Percentiles rank a stretch among this genome's conserved stretches.
Conservation (phyloP, 2,797 vertebrate genomes). For the Mus spretus region DNA sequence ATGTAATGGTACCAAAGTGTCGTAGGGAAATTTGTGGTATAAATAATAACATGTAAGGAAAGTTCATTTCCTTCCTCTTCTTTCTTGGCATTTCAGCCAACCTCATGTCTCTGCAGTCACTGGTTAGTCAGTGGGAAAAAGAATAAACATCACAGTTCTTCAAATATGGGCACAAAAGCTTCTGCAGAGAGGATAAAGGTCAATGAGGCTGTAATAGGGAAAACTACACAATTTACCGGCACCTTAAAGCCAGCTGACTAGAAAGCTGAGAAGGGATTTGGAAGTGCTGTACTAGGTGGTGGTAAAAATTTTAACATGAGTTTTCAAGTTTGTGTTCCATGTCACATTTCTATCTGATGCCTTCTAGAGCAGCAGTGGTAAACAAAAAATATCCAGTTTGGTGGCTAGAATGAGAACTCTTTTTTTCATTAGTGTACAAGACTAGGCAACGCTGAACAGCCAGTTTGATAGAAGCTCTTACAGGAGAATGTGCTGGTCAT, state of each 20-base stretch:
- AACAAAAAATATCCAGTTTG: background rate
- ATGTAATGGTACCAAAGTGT: background rate
- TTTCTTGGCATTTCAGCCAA: background rate
- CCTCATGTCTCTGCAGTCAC: background rate
- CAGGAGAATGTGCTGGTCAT: background rate
- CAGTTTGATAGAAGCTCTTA: background rate
- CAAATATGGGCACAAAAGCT: conserved; percentile 35
- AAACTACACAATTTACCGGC: conserved; percentile 25
- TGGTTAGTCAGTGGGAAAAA: conserved; percentile 32
- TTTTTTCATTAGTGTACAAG: background rate
- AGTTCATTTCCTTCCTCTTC: background rate
- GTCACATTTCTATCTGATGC: background rate
- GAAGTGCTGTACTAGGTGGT: background rate
- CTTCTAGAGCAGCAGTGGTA: background rate
- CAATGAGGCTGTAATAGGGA: background rate
- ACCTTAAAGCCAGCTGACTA: conserved; percentile 34
- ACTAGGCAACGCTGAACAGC: background rate
- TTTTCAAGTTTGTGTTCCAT: background rate
- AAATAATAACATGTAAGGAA: conserved; percentile 39
- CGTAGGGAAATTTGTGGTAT: background rate
- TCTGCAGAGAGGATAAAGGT: conserved; percentile 57
- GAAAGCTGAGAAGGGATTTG: conserved; percentile 14
- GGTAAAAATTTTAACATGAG: background rate
- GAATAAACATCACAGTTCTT: background rate
- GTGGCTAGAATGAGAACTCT: conserved; percentile 17